Base-by-base conservation (phyloP, 1,140 invertebrate species). In the Argopecten irradians region DNA sequence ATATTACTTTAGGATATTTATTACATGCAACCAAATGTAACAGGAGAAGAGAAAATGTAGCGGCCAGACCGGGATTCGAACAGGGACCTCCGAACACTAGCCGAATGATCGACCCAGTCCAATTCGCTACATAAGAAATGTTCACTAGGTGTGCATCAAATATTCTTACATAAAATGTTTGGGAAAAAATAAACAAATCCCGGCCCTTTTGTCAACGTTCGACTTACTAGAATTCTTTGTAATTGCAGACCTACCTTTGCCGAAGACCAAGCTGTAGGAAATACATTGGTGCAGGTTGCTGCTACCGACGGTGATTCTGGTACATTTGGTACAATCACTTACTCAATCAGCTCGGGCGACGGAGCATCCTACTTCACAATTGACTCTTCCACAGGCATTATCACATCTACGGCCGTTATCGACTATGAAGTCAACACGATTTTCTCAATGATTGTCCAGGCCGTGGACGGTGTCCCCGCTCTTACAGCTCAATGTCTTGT, bases 361-460 rank as follows among this genome's bases (percentile, higher is more conserved):
- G 91, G 91, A 5, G 7, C 86, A 41, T 33, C 82, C 0, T 82
- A 86, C 14, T 93, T 92, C 83, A 32, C 34, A 2, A 86, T 93
- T 11, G 46, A 92, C 55, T 28, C 85, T 34, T 84, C 46, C 0
- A 91, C 88, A 13, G 92, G 92, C 13, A 85, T 34, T n/a, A 85
- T 93, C 22, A 91, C 86, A n/a, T 89, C 91, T 0, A 34, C 55
- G 13, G 32, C 55, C 11, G 41, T 16, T 33, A 96, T 99, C 32
- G 98, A 99, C 94, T 96, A 98, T 36, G 99, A 99, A 96, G 94
- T 96, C 14, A 96, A 96, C 84, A 97, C 97, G 16, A 97, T 83
- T 19, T 91, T 86, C 46, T 86, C 84, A 16, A 71, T 93, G 11
- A 82, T 91, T 16, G 83, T 93, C 11, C 46, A 87, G 55, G 92